Conservation (phyloP, 2,113 vertebrate genomes). For the Colius striatus region DNA sequence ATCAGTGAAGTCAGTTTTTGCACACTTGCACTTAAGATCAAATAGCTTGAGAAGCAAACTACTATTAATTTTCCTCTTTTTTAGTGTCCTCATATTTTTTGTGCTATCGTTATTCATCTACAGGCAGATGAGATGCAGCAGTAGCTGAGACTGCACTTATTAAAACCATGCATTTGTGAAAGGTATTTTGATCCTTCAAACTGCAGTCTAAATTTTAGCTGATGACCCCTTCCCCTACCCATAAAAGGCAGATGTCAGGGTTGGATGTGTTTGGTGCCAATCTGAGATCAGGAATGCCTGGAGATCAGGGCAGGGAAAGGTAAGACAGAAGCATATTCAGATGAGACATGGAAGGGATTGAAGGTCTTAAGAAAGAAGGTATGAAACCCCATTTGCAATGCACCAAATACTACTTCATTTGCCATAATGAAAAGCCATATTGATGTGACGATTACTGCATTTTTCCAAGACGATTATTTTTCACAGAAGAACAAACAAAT, state of each 20-base stretch:
- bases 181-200: neutral
- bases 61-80: neutral
- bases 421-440: neutral
- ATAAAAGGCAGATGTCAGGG: neutral
- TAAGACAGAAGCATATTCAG: neutral
- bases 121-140: neutral
- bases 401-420: neutral
- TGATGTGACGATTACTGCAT: neutral
- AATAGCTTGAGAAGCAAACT: neutral
- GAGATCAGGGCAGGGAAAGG: neutral
- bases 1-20: neutral
- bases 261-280: neutral
- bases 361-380: neutral
- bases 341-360: neutral
- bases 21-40: neutral
- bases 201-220: neutral
- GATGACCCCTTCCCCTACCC: neutral
- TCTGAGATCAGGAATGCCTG: neutral
- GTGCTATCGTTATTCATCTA: neutral
- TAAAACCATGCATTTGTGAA: neutral
- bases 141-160: neutral
- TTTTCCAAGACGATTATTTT: neutral
- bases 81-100: neutral
- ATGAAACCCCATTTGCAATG: neutral
- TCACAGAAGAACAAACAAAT: neutral